Conservation (phyloP, 2,888 invertebrate species). For the Harpagoxenus sublaevis region DNA sequence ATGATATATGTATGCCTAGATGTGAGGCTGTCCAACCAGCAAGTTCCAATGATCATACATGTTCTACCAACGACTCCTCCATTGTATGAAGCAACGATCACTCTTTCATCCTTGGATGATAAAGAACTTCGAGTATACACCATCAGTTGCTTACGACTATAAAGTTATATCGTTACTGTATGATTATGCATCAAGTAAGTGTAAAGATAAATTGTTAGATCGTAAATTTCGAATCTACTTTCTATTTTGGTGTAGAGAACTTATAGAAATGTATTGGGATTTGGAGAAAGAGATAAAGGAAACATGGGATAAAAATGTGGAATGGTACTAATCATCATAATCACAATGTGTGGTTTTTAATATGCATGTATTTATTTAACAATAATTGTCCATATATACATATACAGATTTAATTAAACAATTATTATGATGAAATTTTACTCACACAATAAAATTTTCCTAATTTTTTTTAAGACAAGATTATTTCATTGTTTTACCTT, state of each 20-base stretch:
- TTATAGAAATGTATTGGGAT: background rate
- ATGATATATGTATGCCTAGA: slow-evolving; percentile 58
- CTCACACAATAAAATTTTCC: background rate
- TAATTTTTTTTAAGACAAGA: slow-evolving; percentile 13
- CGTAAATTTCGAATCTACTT: background rate
- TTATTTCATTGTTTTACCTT: background rate
- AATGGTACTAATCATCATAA: background rate
- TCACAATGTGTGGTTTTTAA: slow-evolving; percentile 8
- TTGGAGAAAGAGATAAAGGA: background rate
- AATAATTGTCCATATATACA: background rate
- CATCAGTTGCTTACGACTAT: slow-evolving; percentile 61
- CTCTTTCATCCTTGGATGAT: slow-evolving; percentile 67
- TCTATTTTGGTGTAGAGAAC: background rate
- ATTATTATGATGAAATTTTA: background rate
- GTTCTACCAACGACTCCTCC: slow-evolving; percentile 55
- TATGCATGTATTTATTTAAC: background rate
- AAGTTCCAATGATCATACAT: slow-evolving; percentile 70
- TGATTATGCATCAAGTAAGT: background rate
- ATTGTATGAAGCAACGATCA: slow-evolving; percentile 66
- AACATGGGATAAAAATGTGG: background rate
- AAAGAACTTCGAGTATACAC: slow-evolving; percentile 72
- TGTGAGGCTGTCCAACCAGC: slow-evolving; percentile 52
- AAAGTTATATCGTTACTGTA: slow-evolving; percentile 17
- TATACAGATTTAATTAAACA: slow-evolving; percentile 2
- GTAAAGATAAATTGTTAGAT: background rate